Base-by-base conservation (phyloP, 2,797 vertebrate genomes). In the Coregonus suidteri region DNA sequence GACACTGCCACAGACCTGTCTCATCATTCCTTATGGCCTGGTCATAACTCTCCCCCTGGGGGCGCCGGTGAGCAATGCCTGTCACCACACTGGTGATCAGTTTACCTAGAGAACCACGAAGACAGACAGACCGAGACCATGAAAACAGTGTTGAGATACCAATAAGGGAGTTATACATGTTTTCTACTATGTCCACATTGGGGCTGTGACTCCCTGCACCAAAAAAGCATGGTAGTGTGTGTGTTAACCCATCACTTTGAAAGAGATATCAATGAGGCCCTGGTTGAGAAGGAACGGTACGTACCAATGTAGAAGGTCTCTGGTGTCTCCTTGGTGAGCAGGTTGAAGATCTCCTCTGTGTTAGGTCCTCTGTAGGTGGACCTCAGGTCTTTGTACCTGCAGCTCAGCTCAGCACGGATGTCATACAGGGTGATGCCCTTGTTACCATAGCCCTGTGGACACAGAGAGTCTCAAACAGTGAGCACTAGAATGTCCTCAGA, bases 381-480 rank as follows among this genome's bases (percentile, higher is more conserved):
- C 79, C 96, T 91, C 76, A 97, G 92, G 86, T 97, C 96, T 90
- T 97, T 97, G 86, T 97, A 97, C 18, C 96, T 92, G 91, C 95
- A 97, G 88, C 96, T 97, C 25, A 97, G 94, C 77, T 97, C 96
- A 0, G 96, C 96, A 76, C 96, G 95, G 83, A 97, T 97, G 88
- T 97, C 96, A 13, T 97, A 97, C 13, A 97, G 75, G 20, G 96
- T 97, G 90, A 97, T 97, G 52, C 96, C 96, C 79, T 97, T 97
- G 91, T 97, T 96, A 20, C 96, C 96, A 0, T 97, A 97, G 75
- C 96, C 96, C 96, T 97, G 25, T 62, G 54, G 64, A 73, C 65
- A 70, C 15, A 67, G 64, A 14, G 30, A 31, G 52, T 76, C 34
- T 47, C 41, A 47, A 47, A 47, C 41, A 11, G 41, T 47, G 41